These are phyloP conservation scores for Orchestia grillus DNA, from an alignment of 1,140 invertebrate genomes.

Conservation along the genomic window DNA sequence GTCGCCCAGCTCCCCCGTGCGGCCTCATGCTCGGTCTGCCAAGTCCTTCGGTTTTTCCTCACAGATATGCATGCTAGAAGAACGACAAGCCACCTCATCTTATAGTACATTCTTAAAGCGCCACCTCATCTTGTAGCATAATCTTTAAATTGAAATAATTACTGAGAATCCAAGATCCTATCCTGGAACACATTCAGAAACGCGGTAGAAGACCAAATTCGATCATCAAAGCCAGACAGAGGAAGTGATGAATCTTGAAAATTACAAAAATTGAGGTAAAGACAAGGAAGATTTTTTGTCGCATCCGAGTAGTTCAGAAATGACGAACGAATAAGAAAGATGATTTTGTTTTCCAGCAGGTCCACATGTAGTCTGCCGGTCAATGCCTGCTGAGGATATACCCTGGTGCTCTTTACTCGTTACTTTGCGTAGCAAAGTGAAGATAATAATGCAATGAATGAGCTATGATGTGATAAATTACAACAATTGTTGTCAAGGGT, in stretches of 20 bases:
- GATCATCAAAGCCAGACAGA: background rate
- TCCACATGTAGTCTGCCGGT: background rate
- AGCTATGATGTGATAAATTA: background rate
- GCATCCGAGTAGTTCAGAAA: background rate
- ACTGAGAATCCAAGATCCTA: background rate
- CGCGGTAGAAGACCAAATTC: background rate
- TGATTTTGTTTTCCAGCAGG: too few species aligned
- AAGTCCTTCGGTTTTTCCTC: too few species aligned
- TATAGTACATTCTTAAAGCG: too few species aligned
- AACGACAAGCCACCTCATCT: too few species aligned
- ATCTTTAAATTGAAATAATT: too few species aligned
- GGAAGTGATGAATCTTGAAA: background rate
- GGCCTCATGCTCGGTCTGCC: too few species aligned
- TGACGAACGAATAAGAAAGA: background rate
- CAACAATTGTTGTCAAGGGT: background rate
- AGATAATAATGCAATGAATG: background rate
- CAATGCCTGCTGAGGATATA: too few species aligned
- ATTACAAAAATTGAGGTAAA: background rate
- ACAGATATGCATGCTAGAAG: too few species aligned
- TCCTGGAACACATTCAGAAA: background rate
- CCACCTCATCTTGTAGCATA: too few species aligned
- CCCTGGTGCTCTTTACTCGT: background rate
- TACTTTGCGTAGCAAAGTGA: background rate
- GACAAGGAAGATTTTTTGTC: background rate
- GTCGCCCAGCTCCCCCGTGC: too few species aligned